These are phyloP conservation scores for Apotomis turbidana DNA, from an alignment of 2,888 invertebrate genomes.

Conservation along the genomic window DNA sequence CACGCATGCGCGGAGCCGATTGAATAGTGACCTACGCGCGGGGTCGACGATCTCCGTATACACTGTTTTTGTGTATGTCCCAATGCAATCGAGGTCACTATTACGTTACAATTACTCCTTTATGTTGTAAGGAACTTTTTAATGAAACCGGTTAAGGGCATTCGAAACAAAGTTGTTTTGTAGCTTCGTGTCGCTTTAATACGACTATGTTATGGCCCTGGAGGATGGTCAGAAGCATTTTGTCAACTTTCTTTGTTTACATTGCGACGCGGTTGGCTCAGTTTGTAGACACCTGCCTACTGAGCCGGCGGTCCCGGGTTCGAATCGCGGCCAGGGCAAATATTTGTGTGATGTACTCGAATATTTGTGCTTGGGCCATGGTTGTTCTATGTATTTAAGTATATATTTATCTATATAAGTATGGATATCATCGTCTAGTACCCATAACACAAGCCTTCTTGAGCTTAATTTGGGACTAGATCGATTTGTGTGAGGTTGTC, in stretches of 20 bases:
- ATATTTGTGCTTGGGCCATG: too few species aligned
- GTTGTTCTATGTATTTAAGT: too few species aligned
- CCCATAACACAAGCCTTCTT: too few species aligned
- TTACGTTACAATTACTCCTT: slow-evolving; percentile 19
- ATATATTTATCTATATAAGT: too few species aligned
- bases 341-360: too few species aligned
- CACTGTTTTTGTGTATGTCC: slow-evolving; percentile 42
- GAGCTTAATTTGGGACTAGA: too few species aligned
- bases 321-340: too few species aligned
- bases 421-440: too few species aligned
- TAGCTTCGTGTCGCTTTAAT: neutral
- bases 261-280: too few species aligned
- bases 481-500: too few species aligned
- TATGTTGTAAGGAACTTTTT: neutral
- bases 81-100: slow-evolving; percentile 37
- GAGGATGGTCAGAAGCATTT: neutral
- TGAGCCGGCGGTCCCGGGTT: too few species aligned
- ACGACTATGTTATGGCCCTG: neutral
- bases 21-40: slow-evolving; percentile 51
- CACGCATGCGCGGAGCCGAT: slow-evolving; percentile 55
- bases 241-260: neutral
- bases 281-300: too few species aligned
- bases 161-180: neutral
- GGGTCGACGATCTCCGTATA: slow-evolving; percentile 55
- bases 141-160: neutral